phyloP scores from a whole-genome alignment of 2,797 vertebrate genomes.

The Smutsia gigantea region DNA sequence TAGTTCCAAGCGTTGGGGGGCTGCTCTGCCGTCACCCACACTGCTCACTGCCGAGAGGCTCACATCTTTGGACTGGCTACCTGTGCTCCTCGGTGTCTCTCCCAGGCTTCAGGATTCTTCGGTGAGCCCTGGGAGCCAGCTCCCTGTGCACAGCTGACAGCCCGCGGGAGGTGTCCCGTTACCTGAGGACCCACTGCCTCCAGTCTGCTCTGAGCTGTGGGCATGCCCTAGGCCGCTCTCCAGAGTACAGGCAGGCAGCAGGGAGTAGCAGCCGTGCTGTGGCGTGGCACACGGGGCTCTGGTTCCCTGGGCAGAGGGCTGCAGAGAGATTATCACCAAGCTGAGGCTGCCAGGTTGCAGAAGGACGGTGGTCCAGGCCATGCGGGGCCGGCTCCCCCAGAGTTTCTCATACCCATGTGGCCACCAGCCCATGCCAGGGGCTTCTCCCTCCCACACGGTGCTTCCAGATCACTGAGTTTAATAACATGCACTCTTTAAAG shows the following conservation, averaged over 20 bases:
- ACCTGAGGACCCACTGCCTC: not conserved
- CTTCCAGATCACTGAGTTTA: not conserved
- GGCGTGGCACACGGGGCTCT: accelerated
- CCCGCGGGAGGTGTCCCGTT: not conserved
- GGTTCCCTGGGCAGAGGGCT: not conserved
- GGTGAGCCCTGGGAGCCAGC: not conserved
- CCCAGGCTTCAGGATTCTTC: not conserved
- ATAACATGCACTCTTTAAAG: accelerated
- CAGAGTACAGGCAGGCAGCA: accelerated
- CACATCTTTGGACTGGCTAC: accelerated
- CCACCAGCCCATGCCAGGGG: accelerated
- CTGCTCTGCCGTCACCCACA: accelerated
- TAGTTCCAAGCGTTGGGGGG: not conserved
- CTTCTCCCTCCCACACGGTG: not conserved
- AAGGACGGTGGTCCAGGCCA: not conserved
- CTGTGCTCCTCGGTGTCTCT: accelerated
- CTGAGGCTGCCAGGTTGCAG: not conserved
- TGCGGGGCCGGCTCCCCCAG: accelerated
- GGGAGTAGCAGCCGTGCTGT: accelerated
- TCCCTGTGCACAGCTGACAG: not conserved
- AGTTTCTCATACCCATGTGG: not conserved
- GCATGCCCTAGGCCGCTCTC: not conserved
- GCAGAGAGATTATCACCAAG: no score
- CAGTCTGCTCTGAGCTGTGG: not conserved
- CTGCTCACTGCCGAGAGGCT: accelerated